A percentile compares a stretch with the other conserved stretches of the same genome.
These are phyloP conservation scores for Sebastolobus altivelis DNA, from an alignment of 2,797 vertebrate species.

Conservation along the genomic window DNA sequence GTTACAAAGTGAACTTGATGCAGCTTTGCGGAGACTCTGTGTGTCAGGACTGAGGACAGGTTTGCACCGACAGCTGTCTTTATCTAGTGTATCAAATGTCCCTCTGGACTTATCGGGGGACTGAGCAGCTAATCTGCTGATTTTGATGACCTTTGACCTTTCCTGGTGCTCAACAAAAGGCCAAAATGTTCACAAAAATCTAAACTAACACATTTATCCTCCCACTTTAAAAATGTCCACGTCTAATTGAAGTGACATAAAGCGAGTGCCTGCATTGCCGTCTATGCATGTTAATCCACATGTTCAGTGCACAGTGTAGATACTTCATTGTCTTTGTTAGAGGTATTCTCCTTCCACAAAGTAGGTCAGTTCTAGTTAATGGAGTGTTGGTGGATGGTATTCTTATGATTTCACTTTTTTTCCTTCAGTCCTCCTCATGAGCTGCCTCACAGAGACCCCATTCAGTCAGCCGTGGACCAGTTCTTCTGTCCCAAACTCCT, in stretches of 20 bases:
- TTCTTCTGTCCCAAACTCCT: slow-evolving; percentile 90
- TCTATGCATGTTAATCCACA: neutral
- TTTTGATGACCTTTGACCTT: too few relatives aligned
- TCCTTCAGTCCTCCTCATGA: slow-evolving; percentile 87
- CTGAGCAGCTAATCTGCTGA: too few relatives aligned
- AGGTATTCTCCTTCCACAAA: neutral
- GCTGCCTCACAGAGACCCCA: slow-evolving; percentile 89
- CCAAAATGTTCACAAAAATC: too few relatives aligned
- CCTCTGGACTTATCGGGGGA: neutral
- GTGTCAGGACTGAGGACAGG: neutral
- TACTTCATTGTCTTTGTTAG: neutral
- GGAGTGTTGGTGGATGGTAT: neutral
- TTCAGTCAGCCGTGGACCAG: slow-evolving; percentile 89
- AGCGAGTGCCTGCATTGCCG: neutral
- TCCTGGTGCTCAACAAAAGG: too few relatives aligned
- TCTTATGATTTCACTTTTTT: slow-evolving; percentile 3
- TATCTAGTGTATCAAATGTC: neutral
- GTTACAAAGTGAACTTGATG: neutral
- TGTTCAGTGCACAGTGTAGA: neutral
- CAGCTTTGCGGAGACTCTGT: neutral
- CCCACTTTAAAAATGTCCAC: neutral
- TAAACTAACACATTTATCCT: neutral
- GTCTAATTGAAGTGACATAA: slow-evolving; percentile 21
- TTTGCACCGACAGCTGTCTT: neutral
- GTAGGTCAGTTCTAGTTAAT: neutral